Base-by-base conservation (phyloP, 2,888 invertebrate genomes). In the Lycocerus yunnanus region DNA sequence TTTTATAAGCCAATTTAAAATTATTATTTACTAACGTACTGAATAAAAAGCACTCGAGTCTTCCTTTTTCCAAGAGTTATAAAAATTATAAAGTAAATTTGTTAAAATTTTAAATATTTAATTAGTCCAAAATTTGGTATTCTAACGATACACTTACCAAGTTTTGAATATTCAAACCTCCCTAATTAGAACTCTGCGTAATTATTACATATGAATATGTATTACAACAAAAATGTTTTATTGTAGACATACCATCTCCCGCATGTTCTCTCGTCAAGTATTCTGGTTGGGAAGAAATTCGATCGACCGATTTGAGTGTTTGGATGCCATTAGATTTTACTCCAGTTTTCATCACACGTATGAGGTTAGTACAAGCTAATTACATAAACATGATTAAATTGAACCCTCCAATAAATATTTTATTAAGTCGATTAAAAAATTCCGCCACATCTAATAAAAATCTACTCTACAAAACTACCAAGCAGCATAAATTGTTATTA, bases 321-420 rank as follows among this genome's bases (percentile, higher is more conserved):
- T 88, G 87, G 87, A 84, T 87, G 11, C 86, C 86, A 24, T 82
- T 89, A 75, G 88, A 89, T 80, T 86, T 89, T 78, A 88, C 88
- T 6, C 88, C 88, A 61, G 85, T 87, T 73, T 88, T 89, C 84
- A 86, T 89, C 78, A 85, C 88, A 43, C 85, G 87, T 78, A 89
- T 89, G 88, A 87, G 89, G 89, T 89, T 69, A 76, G 76, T 76
- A 63, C 58, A 66, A 69, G 61, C 10, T 18, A 63, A 63, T 63
- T 18, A 20, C 13, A 63, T 43, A 43, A 43, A 43, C 43, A 18
- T 15, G 18, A 15, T 20, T 16, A 61, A 18, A 43, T 43, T 43
- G 43, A 43, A 43, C 43, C 43, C n/a, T 43, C 43, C 3, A 5
- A n/a, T 43, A 43, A 43, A 43, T 43, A 8, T 43, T 43, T 43